phyloP scores from a whole-genome alignment of 2,888 invertebrate genomes.

The Pyrrhosoma nymphula region DNA sequence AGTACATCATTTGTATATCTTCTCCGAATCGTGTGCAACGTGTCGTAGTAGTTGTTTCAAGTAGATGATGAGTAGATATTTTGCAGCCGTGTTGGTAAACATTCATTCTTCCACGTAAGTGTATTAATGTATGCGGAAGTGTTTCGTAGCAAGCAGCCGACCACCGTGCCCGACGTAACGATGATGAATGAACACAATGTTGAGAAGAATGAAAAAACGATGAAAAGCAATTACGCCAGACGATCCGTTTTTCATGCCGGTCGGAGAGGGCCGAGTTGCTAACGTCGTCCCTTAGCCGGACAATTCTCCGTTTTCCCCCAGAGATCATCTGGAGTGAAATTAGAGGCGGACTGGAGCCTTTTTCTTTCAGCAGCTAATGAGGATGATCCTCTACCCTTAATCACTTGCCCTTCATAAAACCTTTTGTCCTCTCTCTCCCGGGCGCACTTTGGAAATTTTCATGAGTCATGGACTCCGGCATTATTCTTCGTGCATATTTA shows the following conservation, averaged over 20 bases:
- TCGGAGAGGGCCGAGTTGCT: not conserved
- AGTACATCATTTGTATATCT: too few species aligned
- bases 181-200: not conserved
- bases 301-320: not conserved
- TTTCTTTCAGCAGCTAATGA: constrained; percentile 19
- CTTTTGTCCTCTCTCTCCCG: not conserved
- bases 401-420: constrained; percentile 1
- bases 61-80: not conserved
- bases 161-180: not conserved
- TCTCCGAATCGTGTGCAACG: too few species aligned
- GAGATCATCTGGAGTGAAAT: not conserved
- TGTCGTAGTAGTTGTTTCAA: too few species aligned
- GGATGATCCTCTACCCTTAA: constrained; percentile 14
- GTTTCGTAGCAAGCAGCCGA: not conserved
- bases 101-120: not conserved
- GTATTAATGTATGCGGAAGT: not conserved
- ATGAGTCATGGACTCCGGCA: not conserved
- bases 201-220: constrained; percentile 16
- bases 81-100: not conserved
- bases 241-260: not conserved
- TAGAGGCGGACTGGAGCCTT: not conserved
- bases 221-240: not conserved
- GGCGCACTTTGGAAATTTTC: not conserved
- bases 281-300: not conserved
- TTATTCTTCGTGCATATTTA: not conserved